Evolutionary conservation across 2,797 vertebrate species (phyloP).

Genomic region (Ciconia nigra): DNA sequence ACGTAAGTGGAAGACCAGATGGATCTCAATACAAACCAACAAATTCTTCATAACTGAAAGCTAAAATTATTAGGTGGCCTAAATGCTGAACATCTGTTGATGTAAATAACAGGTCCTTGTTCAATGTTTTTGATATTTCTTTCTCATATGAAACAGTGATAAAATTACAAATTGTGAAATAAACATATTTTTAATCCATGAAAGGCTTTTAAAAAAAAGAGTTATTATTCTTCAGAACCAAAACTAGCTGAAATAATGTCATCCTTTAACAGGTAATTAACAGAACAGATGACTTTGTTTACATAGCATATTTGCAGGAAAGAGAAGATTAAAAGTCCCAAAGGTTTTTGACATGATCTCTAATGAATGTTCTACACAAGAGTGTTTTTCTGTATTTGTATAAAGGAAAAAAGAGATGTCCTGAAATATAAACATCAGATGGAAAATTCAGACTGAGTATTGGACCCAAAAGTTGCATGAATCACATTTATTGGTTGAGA

Average conservation of each 20-base stretch:
- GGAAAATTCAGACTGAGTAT: not conserved
- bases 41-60: slow-evolving; percentile 72
- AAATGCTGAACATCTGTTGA: slow-evolving; percentile 76
- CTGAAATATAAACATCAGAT: slow-evolving; percentile 24
- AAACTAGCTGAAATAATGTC: slow-evolving; percentile 32
- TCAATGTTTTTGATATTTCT: slow-evolving; percentile 50
- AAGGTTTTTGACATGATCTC: slow-evolving; percentile 42
- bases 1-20: slow-evolving; percentile 70
- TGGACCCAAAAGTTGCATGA: not conserved
- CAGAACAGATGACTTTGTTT: slow-evolving; percentile 57
- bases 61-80: slow-evolving; percentile 67
- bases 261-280: slow-evolving; percentile 50
- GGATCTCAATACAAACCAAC: slow-evolving; percentile 61
- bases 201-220: not conserved
- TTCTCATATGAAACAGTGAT: slow-evolving; percentile 55
- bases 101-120: slow-evolving; percentile 65
- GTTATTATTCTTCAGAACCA: not conserved
- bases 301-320: slow-evolving; percentile 34
- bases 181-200: slow-evolving; percentile 33
- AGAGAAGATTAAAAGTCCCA: slow-evolving; percentile 31
- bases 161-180: slow-evolving; percentile 56
- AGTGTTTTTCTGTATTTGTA: slow-evolving; percentile 14
- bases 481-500: not conserved
- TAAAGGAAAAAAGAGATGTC: not conserved
- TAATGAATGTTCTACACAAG: not conserved